Percentiles rank a stretch among this genome's conserved stretches.
Evolutionary conservation across 1,140 invertebrate species (phyloP).

Genomic region (Bursaphelenchus mucronatus): DNA sequence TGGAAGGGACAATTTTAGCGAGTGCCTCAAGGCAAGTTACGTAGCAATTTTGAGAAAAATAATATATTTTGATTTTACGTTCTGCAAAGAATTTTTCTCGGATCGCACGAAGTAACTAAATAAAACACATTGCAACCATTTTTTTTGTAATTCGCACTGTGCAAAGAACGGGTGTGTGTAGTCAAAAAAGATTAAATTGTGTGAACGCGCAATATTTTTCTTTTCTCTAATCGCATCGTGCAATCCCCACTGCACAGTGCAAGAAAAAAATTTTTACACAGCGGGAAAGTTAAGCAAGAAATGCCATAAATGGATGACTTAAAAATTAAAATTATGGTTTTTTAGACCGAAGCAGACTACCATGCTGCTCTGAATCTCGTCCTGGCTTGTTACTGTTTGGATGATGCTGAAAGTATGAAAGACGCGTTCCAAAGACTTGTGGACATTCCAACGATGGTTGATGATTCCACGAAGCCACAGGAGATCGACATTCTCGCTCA

Average conservation of each 20-base stretch:
- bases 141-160: not conserved
- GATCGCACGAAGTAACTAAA: too few species aligned
- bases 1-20: conserved; percentile 90
- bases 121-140: too few species aligned
- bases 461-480: conserved; percentile 62
- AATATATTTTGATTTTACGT: too few species aligned
- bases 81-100: too few species aligned
- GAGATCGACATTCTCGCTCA: conserved; percentile 66
- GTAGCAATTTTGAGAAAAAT: not conserved
- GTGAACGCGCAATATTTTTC: too few species aligned
- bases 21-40: conserved; percentile 75
- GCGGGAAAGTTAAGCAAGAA: too few species aligned
- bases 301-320: not conserved
- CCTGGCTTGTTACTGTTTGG: conserved; percentile 84
- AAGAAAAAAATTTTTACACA: too few species aligned
- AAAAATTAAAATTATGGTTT: conserved; percentile 57
- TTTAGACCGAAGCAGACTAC: conserved; percentile 74
- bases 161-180: too few species aligned
- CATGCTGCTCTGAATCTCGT: conserved; percentile 81
- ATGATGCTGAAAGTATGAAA: conserved; percentile 89
- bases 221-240: too few species aligned
- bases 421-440: conserved; percentile 82
- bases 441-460: conserved; percentile 75
- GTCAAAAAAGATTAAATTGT: not conserved
- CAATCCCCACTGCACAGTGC: too few species aligned